Conservation (phyloP, 2,797 vertebrate genomes). For the Telmatherina bonti region DNA sequence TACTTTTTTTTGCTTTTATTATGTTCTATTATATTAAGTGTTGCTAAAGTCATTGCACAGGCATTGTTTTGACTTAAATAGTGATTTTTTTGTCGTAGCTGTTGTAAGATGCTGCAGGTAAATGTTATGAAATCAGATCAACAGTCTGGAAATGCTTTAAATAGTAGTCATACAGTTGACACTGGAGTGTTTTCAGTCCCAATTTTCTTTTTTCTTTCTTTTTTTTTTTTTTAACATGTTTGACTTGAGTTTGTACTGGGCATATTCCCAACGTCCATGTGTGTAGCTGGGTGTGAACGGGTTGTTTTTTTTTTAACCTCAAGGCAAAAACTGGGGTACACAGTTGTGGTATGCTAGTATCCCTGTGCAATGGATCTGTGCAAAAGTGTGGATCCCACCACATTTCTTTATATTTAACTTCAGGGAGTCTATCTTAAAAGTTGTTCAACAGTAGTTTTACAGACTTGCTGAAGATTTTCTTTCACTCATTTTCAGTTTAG, state of each 20-base stretch:
- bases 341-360: neutral
- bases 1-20: no score
- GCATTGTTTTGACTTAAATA: no score
- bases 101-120: no score
- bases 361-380: neutral
- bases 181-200: no score
- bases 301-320: neutral
- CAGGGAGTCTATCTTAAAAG: no score
- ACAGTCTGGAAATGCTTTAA: no score
- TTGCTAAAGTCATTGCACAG: no score
- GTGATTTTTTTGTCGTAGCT: no score
- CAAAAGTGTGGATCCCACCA: neutral
- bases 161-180: no score
- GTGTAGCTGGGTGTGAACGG: slow-evolving; percentile 1
- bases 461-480: neutral
- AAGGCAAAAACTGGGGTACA: neutral
- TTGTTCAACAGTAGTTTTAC: neutral
- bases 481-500: neutral
- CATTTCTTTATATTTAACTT: neutral
- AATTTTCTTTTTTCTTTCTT: no score
- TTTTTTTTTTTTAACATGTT: neutral
- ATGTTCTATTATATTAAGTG: no score
- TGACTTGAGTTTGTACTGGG: neutral
- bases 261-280: slow-evolving; percentile 9
- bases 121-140: no score